phyloP scores from a whole-genome alignment of 1,140 invertebrate genomes.

The Calosoma granatense region DNA sequence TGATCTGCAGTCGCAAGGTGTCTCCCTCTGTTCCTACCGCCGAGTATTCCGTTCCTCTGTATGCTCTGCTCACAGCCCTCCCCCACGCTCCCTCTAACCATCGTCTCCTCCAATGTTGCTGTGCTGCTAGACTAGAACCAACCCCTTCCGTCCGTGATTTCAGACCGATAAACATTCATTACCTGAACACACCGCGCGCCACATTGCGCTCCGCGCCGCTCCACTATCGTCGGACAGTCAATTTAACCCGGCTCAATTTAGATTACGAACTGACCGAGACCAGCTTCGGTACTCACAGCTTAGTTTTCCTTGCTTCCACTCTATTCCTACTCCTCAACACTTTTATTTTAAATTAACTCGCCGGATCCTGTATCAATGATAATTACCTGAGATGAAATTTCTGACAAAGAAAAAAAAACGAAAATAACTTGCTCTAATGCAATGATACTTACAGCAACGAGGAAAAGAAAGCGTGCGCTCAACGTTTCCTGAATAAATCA shows the following conservation, averaged over 20 bases:
- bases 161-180: conserved; percentile 30
- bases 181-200: conserved; percentile 20
- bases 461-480: background rate
- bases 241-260: conserved; percentile 30
- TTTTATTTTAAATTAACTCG: conserved; percentile 8
- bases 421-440: background rate
- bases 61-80: background rate
- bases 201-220: background rate
- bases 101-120: background rate
- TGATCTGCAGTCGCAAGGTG: conserved; percentile 8
- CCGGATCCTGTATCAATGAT: background rate
- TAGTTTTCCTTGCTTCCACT: background rate
- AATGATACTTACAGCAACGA: background rate
- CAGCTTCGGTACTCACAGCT: background rate
- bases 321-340: background rate
- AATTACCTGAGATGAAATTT: conserved; percentile 1
- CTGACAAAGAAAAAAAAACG: no score
- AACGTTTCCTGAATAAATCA: background rate
- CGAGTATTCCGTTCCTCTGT: background rate
- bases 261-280: conserved; percentile 20
- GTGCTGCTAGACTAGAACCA: no score
- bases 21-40: background rate
- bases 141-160: conserved; percentile 19
- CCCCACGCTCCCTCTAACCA: background rate
- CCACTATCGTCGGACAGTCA: conserved; percentile 17